phyloP scores from a whole-genome alignment of 2,113 vertebrate species.

The Phylloscopus trochiloides region DNA sequence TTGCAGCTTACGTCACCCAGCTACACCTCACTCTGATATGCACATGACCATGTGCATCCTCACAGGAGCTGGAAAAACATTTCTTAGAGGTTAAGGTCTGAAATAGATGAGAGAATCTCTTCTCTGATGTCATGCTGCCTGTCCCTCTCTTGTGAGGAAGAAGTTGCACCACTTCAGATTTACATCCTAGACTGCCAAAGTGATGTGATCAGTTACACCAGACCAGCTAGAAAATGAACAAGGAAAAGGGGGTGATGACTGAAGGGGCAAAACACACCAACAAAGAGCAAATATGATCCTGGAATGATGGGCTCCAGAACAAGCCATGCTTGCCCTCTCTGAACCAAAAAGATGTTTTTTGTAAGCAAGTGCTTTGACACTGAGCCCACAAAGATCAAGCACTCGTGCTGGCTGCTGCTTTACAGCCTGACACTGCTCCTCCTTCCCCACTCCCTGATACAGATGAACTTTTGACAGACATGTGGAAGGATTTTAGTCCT shows the following conservation, averaged over 20 bases:
- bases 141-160: background rate
- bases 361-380: background rate
- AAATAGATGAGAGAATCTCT: background rate
- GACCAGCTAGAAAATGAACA: fast-evolving
- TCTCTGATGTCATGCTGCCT: background rate
- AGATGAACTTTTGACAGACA: background rate
- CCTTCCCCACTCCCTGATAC: fast-evolving
- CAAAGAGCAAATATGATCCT: background rate
- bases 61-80: background rate
- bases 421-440: background rate
- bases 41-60: background rate
- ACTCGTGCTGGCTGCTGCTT: background rate
- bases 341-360: background rate
- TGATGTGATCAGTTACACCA: background rate
- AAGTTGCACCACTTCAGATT: background rate
- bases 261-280: background rate
- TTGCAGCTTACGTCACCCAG: fast-evolving
- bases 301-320: background rate
- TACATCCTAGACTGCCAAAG: background rate
- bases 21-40: fast-evolving
- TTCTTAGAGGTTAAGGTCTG: background rate
- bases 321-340: background rate
- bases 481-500: background rate
- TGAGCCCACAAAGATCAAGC: background rate
- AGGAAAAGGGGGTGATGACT: background rate